phyloP scores from a whole-genome alignment of 2,113 vertebrate species.

The Lophius piscatorius region DNA sequence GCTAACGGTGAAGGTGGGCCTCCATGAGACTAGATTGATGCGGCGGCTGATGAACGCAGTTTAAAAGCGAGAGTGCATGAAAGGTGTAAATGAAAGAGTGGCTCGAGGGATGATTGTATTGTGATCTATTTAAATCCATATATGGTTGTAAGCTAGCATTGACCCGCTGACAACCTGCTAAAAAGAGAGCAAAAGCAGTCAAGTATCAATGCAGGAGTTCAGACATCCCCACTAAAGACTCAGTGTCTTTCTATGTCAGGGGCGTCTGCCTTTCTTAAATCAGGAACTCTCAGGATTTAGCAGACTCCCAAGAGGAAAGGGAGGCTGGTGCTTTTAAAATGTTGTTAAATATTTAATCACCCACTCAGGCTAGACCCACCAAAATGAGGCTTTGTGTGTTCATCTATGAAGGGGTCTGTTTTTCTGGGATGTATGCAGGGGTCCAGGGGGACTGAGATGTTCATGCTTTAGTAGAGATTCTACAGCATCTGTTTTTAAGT shows the following conservation, averaged over 20 bases:
- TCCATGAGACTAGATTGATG: no score
- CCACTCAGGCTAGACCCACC: conserved; percentile 39
- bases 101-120: no score
- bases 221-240: conserved; percentile 24
- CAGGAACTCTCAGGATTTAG: conserved; percentile 37
- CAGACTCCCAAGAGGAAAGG: conserved; percentile 27
- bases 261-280: conserved; percentile 17
- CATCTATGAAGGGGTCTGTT: conserved; percentile 39
- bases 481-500: conserved; percentile 50
- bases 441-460: conserved; percentile 46
- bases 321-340: conserved; percentile 55
- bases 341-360: conserved; percentile 73
- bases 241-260: conserved; percentile 2
- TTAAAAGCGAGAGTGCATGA: no score
- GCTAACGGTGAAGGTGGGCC: no score
- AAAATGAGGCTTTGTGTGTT: conserved; percentile 42
- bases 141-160: conserved; percentile 1
- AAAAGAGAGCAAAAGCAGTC: conserved; percentile 13
- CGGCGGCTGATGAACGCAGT: no score
- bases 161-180: no score
- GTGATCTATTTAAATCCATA: not conserved
- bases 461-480: conserved; percentile 60
- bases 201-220: conserved; percentile 1
- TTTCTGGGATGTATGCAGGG: conserved; percentile 38
- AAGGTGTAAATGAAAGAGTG: no score